These are phyloP conservation scores for Trissoscelio sp. DNA, from an alignment of 2,888 invertebrate genomes.

Conservation along the genomic window DNA sequence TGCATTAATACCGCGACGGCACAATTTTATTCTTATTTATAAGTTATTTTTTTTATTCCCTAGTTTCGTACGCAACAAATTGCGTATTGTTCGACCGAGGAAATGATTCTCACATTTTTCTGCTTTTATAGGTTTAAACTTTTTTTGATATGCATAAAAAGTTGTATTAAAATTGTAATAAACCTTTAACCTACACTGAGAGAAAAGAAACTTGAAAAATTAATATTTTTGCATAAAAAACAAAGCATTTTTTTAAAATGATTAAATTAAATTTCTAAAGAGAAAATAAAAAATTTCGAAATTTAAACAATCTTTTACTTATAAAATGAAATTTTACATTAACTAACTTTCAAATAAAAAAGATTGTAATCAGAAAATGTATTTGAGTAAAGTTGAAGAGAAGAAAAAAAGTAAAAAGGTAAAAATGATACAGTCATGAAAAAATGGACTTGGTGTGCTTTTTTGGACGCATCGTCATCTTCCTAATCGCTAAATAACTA, in stretches of 20 bases:
- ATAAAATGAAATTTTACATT: too few species aligned
- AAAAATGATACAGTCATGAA: slow-evolving; percentile 23
- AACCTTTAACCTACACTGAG: too few species aligned
- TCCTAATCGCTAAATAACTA: slow-evolving; percentile 82
- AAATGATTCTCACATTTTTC: slow-evolving; percentile 19
- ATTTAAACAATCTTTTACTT: too few species aligned
- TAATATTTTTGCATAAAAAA: too few species aligned
- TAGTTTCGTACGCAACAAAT: slow-evolving; percentile 17
- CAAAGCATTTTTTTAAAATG: too few species aligned
- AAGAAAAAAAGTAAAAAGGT: neutral
- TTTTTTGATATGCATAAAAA: neutral
- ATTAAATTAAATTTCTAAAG: too few species aligned
- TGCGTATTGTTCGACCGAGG: slow-evolving; percentile 21
- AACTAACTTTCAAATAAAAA: neutral
- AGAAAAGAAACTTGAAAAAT: too few species aligned
- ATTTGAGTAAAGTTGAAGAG: too few species aligned
- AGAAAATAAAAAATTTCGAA: too few species aligned
- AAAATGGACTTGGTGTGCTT: slow-evolving; percentile 61
- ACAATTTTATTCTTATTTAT: slow-evolving; percentile 28
- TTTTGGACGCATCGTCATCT: slow-evolving; percentile 62
- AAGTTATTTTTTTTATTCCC: slow-evolving; percentile 20
- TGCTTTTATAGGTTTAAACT: slow-evolving; percentile 9
- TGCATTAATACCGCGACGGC: slow-evolving; percentile 34
- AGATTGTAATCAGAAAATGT: neutral
- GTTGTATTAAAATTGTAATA: too few species aligned